Evolutionary conservation across 2,888 invertebrate species (phyloP).

Genomic region (Eremobia ochroleuca): DNA sequence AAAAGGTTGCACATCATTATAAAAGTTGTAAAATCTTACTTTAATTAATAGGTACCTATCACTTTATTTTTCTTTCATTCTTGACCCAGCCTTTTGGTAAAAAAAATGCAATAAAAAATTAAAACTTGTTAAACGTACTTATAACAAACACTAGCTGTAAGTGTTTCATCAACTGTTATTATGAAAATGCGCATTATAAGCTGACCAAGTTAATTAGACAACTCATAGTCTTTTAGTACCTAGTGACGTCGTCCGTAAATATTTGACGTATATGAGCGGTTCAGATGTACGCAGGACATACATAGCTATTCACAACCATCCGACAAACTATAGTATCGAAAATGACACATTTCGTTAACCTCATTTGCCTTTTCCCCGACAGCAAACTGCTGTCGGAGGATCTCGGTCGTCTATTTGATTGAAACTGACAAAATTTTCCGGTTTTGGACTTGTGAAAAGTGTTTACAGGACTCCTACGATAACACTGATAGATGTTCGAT

Average conservation of each 20-base stretch:
- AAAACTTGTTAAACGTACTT: neutral
- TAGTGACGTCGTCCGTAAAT: neutral
- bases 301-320: too few relatives aligned
- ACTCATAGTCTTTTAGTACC: too few relatives aligned
- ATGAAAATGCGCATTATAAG: neutral
- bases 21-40: neutral
- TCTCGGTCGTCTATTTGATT: too few relatives aligned
- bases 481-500: too few relatives aligned
- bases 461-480: too few relatives aligned
- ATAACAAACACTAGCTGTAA: neutral
- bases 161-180: neutral
- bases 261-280: neutral
- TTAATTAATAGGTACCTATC: neutral
- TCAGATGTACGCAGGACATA: too few relatives aligned
- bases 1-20: conserved; percentile 53
- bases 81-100: neutral
- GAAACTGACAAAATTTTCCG: too few relatives aligned
- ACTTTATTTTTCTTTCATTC: neutral
- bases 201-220: conserved; percentile 5
- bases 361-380: too few relatives aligned
- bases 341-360: too few relatives aligned
- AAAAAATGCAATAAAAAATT: neutral
- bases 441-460: too few relatives aligned
- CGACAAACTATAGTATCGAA: too few relatives aligned
- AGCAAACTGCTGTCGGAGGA: too few relatives aligned